Evolutionary conservation across 2,797 vertebrate species (phyloP), one percentile per base, ranked within the genome.

Genomic region (Nannoperca australis): DNA sequence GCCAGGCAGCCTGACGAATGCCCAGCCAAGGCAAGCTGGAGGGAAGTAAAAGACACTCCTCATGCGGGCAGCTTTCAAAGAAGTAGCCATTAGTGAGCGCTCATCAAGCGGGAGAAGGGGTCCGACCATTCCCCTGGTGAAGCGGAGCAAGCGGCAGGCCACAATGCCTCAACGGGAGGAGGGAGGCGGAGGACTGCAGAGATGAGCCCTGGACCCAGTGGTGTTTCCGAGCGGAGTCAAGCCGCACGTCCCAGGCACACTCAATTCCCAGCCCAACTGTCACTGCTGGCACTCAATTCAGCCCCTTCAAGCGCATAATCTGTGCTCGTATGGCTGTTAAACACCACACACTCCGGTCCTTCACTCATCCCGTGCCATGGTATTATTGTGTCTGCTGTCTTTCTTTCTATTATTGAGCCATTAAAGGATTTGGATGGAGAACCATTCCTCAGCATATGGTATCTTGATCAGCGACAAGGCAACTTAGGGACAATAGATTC

Each of bases 241-340:
- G 86, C 88, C 84, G 81, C 85, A 87, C 86, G 89, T 93, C 92
- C 89, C 85, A 77, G 92, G 93, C 89, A 85, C 82, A 58, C 89
- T 90, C 93, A 95, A 96, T 93, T 95, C 95, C 95, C 95, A 94
- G 91, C 93, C 95, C 96, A 96, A 96, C 95, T 96, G 96, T 96
- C 95, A 93, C 87, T 94, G 91, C 93, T 96, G 95, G 95, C 95
- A 95, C 90, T 84, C 87, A 66, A 84, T 83, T 92, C 92, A 91
- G 89, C 87, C 92, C 93, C 92, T 95, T 93, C 93, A 94, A 95
- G 94, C 95, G 93, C 92, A 95, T 94, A 95, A 95, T 95, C 94
- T 95, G 93, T 90, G 92, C 93, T 95, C 91, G 85, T 93, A 92
- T 93, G 93, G 94, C 93, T 92, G 93, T 94, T 95, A 95, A 95